Base-by-base conservation (phyloP, 2,888 invertebrate genomes). In the Nephrotoma flavescens region DNA sequence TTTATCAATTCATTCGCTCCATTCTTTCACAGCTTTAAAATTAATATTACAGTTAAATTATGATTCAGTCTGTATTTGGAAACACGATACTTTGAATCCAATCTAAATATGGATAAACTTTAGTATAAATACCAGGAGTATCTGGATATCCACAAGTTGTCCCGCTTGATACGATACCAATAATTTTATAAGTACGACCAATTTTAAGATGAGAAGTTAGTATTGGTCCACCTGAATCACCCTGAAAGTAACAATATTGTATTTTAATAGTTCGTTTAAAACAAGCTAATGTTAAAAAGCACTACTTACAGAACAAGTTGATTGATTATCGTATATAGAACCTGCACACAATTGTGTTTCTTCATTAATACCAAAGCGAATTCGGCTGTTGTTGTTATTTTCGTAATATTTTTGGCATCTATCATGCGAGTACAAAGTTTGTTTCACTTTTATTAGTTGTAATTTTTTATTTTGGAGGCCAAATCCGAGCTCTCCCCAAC, bases 141-240 rank as follows among this genome's bases (percentile, higher is more conserved):
- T 92, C 15, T 89, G 88, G 85, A 86, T 89, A 89, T 52, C 92
- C 92, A 88, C 94, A 92, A 57, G 90, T 86, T 88, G 89, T 89
- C 41, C 93, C 92, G 87, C 92, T 90, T 2, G 93, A 93, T 3
- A 93, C 93, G 0, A 94, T 88, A 0, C 93, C 94, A 86, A 93
- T 89, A 71, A 71, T 11, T 31, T 31, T 9, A 12, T 9, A 19
- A 0, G 93, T 88, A 84, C 91, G 90, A 88, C 92, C 92, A 89
- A 93, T 90, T 88, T 93, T 93, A 4, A 89, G 87, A 88, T 90
- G 91, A 84, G 89, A 90, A 0, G 92, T 89, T 84, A 92, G 91
- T 41, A 95, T 90, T 0, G 95, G 95, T 2, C 95, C 94, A 12
- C 95, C 95, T 7, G 94, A 94, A 90, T 95, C 95, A 7, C 95